Conservation (phyloP, 2,888 invertebrate genomes). For the Mystacides longicornis region DNA sequence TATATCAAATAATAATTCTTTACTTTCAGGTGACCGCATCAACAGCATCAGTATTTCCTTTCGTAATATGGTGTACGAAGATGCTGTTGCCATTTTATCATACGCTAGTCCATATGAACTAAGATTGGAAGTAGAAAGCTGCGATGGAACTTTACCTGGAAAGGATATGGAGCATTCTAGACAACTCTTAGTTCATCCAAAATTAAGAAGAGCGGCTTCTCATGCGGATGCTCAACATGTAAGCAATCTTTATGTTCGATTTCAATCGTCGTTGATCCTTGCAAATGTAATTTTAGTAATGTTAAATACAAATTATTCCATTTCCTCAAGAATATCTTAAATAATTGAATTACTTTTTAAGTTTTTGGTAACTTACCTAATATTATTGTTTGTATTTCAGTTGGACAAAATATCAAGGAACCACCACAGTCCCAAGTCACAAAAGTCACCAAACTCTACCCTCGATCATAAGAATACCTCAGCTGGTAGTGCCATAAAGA, state of each 20-base stretch:
- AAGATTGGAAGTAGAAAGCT: constrained; percentile 55
- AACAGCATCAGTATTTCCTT: constrained; percentile 81
- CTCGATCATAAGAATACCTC: constrained; percentile 38
- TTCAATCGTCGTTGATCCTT: too few species aligned
- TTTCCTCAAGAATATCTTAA: background rate
- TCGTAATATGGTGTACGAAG: constrained; percentile 82
- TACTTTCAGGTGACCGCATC: constrained; percentile 72
- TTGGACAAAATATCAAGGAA: constrained; percentile 46
- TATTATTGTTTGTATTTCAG: constrained; percentile 33
- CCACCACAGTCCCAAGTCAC: constrained; percentile 42
- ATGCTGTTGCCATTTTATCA: constrained; percentile 81
- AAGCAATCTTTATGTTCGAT: constrained; percentile 25
- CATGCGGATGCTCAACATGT: constrained; percentile 68
- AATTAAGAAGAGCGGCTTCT: constrained; percentile 67
- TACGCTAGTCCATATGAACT: constrained; percentile 89
- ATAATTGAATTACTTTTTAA: background rate
- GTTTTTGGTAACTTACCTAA: background rate
- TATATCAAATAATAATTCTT: background rate
- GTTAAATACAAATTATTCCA: too few species aligned
- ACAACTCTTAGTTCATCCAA: constrained; percentile 61
- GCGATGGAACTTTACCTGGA: constrained; percentile 4
- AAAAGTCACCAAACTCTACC: constrained; percentile 45
- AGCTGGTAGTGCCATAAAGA: constrained; percentile 38
- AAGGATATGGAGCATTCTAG: constrained; percentile 38
- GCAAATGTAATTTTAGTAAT: too few species aligned